Evolutionary conservation across 2,113 vertebrate species (phyloP).

Genomic region (Toxotes chatareus): DNA sequence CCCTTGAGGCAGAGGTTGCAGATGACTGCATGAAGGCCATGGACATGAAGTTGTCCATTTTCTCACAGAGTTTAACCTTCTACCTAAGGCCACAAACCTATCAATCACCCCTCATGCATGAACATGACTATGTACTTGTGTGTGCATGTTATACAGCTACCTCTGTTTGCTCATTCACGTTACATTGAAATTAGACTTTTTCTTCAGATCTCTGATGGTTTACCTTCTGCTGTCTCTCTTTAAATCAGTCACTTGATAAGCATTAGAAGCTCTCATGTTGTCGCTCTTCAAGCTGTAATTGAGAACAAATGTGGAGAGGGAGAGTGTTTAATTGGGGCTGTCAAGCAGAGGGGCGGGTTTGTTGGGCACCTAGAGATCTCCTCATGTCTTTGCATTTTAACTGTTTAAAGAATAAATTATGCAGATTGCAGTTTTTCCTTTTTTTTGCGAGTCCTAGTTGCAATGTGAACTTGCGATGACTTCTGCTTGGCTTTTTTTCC

Average conservation of each 20-base stretch:
- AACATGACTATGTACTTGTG: background rate
- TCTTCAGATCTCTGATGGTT: slow-evolving; percentile 25
- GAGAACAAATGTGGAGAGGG: slow-evolving; percentile 77
- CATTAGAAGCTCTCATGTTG: slow-evolving; percentile 62
- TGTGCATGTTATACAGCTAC: background rate
- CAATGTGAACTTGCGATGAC: slow-evolving; percentile 84
- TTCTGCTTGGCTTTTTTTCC: slow-evolving; percentile 77
- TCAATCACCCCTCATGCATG: too few relatives aligned
- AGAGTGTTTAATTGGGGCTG: slow-evolving; percentile 77
- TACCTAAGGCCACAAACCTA: too few relatives aligned
- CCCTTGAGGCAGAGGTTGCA: too few relatives aligned
- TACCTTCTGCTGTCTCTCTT: slow-evolving; percentile 49
- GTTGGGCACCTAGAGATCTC: slow-evolving; percentile 70
- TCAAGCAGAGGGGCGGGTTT: slow-evolving; percentile 69
- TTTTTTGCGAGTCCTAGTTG: slow-evolving; percentile 81
- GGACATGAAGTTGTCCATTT: too few relatives aligned
- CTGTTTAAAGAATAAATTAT: slow-evolving; percentile 84
- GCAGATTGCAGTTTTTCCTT: slow-evolving; percentile 74
- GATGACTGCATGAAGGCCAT: too few relatives aligned
- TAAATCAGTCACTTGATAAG: slow-evolving; percentile 63
- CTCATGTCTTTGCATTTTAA: slow-evolving; percentile 70
- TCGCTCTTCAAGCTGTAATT: slow-evolving; percentile 73
- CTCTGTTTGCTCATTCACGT: slow-evolving; percentile 15
- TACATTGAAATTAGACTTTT: slow-evolving; percentile 11
- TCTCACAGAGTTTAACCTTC: too few relatives aligned